Conservation (phyloP, 2,113 vertebrate genomes). For the Marmota monax region DNA sequence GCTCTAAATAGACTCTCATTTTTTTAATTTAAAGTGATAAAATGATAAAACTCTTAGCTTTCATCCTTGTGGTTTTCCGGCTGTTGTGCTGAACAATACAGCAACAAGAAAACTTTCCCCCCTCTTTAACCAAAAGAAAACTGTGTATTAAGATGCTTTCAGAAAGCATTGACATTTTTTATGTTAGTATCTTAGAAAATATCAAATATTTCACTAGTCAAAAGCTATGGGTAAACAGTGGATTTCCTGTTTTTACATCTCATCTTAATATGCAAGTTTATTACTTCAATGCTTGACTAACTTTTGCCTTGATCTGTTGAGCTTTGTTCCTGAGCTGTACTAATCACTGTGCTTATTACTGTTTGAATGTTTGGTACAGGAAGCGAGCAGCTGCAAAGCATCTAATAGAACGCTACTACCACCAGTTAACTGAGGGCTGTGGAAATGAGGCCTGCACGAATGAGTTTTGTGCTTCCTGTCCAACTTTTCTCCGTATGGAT, state of each 20-base stretch:
- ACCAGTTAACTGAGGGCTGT: conserved; percentile 99
- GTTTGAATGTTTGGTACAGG: conserved; percentile 94
- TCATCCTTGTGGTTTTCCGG: background rate
- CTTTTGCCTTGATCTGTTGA: conserved; percentile 83
- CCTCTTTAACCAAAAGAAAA: background rate
- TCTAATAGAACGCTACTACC: conserved; percentile 99
- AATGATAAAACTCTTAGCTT: background rate
- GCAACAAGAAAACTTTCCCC: background rate
- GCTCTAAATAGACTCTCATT: background rate
- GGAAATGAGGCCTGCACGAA: conserved; percentile 99
- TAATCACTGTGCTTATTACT: conserved; percentile 89
- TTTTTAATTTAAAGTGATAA: conserved; percentile 45
- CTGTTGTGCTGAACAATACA: background rate
- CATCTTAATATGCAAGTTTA: conserved; percentile 72
- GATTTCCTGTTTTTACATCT: background rate
- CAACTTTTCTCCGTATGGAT: conserved; percentile 96
- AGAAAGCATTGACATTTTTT: background rate
- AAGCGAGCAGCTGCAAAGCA: conserved; percentile 99
- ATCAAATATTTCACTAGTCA: background rate
- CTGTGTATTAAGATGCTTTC: background rate
- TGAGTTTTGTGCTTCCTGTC: conserved; percentile 98
- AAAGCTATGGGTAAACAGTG: background rate
- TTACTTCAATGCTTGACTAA: conserved; percentile 85
- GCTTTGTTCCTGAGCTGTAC: conserved; percentile 87
- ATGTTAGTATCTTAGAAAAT: background rate